These are phyloP conservation scores for Thereva nobilitata DNA, from an alignment of 2,888 invertebrate genomes.

Conservation along the genomic window DNA sequence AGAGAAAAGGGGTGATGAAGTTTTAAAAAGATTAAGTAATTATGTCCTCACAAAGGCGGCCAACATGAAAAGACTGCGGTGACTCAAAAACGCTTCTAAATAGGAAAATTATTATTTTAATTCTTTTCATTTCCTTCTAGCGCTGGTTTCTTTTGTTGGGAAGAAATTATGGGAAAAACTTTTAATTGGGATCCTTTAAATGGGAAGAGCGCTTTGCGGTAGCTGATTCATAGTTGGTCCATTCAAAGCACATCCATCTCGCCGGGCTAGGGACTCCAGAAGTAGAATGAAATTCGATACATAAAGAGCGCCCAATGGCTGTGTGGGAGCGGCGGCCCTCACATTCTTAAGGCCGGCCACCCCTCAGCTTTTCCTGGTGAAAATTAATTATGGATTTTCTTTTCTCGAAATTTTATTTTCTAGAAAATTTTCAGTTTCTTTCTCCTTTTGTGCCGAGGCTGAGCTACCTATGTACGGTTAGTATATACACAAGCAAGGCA, in stretches of 20 bases:
- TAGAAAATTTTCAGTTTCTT: constrained; percentile 18
- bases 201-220: constrained; percentile 29
- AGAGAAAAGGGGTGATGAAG: constrained; percentile 40
- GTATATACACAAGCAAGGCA: too few species aligned
- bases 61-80: constrained; percentile 31
- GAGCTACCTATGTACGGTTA: too few species aligned
- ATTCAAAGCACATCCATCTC: constrained; percentile 23
- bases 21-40: constrained; percentile 42
- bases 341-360: constrained; percentile 7
- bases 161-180: constrained; percentile 40
- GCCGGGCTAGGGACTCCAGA: constrained; percentile 13
- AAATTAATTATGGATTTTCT: constrained; percentile 38
- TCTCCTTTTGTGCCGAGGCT: too few species aligned
- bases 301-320: constrained; percentile 21
- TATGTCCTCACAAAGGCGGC: constrained; percentile 39
- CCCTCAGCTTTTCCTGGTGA: constrained; percentile 28
- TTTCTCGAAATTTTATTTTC: constrained; percentile 34
- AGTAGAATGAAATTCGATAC: constrained; percentile 26
- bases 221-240: constrained; percentile 27
- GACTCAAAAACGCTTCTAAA: constrained; percentile 35
- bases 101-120: constrained; percentile 40
- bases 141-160: constrained; percentile 37
- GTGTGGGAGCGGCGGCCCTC: constrained; percentile 11
- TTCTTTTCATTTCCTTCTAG: constrained; percentile 39
- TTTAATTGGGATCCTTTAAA: constrained; percentile 40